Conservation (phyloP, 2,888 invertebrate genomes). For the Coleophora deauratella region DNA sequence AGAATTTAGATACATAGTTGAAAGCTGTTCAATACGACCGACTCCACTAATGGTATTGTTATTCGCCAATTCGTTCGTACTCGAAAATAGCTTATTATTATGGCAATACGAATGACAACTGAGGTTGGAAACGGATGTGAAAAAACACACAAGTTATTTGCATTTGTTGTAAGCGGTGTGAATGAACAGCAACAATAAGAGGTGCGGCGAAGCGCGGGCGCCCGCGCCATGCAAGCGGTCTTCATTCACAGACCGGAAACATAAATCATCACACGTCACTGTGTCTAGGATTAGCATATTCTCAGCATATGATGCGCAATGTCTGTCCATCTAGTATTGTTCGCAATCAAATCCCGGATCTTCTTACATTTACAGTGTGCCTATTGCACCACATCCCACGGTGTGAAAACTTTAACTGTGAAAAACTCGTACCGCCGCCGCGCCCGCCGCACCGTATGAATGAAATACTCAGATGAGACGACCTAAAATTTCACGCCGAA, state of each 20-base stretch:
- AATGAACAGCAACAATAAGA: conserved; percentile 46
- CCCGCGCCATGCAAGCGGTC: conserved; percentile 36
- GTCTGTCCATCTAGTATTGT: conserved; percentile 4
- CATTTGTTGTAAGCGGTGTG: conserved; percentile 37
- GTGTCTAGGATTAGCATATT: conserved; percentile 29
- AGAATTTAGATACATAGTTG: too few species aligned
- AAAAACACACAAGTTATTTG: conserved; percentile 28
- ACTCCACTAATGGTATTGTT: too few species aligned
- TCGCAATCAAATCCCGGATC: too few species aligned
- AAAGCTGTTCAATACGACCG: too few species aligned
- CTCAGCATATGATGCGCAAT: conserved; percentile 18
- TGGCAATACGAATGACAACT: conserved; percentile 6
- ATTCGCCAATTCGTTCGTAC: too few species aligned
- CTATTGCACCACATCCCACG: too few species aligned
- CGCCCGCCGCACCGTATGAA: too few species aligned
- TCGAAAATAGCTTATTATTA: too few species aligned
- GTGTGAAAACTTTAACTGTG: too few species aligned
- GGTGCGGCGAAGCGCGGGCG: conserved; percentile 22
- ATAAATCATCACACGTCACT: conserved; percentile 58
- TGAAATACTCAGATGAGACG: too few species aligned
- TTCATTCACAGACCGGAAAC: conserved; percentile 63
- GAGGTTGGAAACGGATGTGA: conserved; percentile 20
- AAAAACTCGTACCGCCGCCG: too few species aligned
- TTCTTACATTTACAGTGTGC: too few species aligned
- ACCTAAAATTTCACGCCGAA: background rate